Conservation (phyloP, 2,888 invertebrate genomes). For the Tachina lurida region DNA sequence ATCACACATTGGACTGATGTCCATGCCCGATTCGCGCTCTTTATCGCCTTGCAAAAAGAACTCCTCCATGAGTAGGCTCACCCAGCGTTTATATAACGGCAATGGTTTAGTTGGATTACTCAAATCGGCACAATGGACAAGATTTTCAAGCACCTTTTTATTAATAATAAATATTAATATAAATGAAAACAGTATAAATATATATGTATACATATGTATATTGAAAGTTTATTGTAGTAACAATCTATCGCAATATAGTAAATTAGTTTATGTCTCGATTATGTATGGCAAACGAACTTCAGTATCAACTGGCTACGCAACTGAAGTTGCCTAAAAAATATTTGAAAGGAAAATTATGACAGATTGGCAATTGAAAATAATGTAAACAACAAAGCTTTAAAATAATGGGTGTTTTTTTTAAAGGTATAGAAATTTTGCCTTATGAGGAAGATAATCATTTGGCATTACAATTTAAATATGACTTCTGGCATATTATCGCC, state of each 20-base stretch:
- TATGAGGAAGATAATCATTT: too few relatives aligned
- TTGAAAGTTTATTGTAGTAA: too few relatives aligned
- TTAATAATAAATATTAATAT: neutral
- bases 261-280: neutral
- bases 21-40: constrained; percentile 97
- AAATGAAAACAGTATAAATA: neutral
- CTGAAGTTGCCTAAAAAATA: too few relatives aligned
- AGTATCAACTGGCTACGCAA: too few relatives aligned
- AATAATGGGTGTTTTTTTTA: too few relatives aligned
- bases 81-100: constrained; percentile 96
- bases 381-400: too few relatives aligned
- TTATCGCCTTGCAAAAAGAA: constrained; percentile 99
- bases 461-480: too few relatives aligned
- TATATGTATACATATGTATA: neutral
- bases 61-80: constrained; percentile 97
- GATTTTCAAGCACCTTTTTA: constrained; percentile 95
- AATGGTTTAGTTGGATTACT: constrained; percentile 99
- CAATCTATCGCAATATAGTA: neutral
- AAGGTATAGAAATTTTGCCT: too few relatives aligned
- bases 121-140: constrained; percentile 99
- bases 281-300: neutral
- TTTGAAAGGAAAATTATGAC: too few relatives aligned
- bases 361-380: too few relatives aligned
- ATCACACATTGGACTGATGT: constrained; percentile 99
- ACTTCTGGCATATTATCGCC: too few relatives aligned